A percentile compares a stretch with the other conserved stretches of the same genome.
Conservation (phyloP, 2,797 vertebrate species). For the Agapornis canus region DNA sequence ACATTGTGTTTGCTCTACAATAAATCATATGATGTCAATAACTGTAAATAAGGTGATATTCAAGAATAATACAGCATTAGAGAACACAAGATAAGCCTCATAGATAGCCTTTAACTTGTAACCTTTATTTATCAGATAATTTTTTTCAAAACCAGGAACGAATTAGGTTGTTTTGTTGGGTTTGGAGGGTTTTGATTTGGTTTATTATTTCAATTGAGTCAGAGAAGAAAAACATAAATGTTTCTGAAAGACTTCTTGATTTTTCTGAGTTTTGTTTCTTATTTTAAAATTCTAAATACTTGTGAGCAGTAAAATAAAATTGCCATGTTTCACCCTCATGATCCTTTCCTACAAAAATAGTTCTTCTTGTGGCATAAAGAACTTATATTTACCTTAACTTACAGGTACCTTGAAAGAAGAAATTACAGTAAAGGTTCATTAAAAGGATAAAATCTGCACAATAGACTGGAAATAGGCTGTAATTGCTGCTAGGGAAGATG, state of each 20-base stretch:
- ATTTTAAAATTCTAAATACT: neutral
- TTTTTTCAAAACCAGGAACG: neutral
- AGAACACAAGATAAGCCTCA: neutral
- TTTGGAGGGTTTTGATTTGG: neutral
- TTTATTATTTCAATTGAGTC: neutral
- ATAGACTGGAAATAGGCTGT: neutral
- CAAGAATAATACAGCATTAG: neutral
- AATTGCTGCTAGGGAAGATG: neutral
- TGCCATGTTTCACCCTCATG: neutral
- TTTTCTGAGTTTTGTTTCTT: neutral
- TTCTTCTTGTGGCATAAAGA: neutral
- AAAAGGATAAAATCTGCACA: neutral
- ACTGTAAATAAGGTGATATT: neutral
- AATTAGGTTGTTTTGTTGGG: neutral
- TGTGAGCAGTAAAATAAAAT: neutral
- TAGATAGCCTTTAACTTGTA: neutral
- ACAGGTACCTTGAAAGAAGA: neutral
- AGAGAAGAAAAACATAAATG: neutral
- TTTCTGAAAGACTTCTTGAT: neutral
- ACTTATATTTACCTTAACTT: neutral
- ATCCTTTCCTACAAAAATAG: neutral
- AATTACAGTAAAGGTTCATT: neutral
- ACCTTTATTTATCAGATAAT: neutral
- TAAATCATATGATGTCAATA: neutral
- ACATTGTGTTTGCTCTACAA: neutral